Evolutionary conservation across 1,140 invertebrate genomes (phyloP), one percentile per base, ranked within the genome.

Genomic region (Bombus impatiens): DNA sequence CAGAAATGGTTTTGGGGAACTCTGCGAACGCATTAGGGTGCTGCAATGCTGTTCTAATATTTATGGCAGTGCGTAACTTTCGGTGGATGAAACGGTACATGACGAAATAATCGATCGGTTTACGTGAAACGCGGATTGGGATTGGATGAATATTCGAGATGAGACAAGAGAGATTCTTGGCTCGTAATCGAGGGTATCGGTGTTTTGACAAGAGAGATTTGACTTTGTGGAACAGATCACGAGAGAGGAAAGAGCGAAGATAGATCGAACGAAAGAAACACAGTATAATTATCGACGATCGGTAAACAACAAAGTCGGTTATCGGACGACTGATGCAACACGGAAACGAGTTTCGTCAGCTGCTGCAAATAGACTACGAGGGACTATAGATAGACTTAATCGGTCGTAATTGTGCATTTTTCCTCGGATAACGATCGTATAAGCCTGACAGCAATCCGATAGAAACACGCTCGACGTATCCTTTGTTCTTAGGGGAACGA

Each of bases 261-360:
- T 70, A 35, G 83, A 75, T 75, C 44, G 35, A 25, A 59, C 42
- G 57, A 84, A 40, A 70, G 77, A 53, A 65, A 59, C 44, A 15
- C 37, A 35, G 78, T 40, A 82, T 87, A 82, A 91, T 82, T 89
- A 86, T 84, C 82, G 76, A 82, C 82, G 81, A 91, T 87, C 90
- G 84, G 87, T 90, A 90, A 88, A 91, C 82, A 87, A 89, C 82
- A 78, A 88, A 86, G 70, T 47, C 62, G 70, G 75, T 91, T 92
- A 93, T 92, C 91, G 84, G 87, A 75, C 65, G 90, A 86, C 93
- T 94, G 94, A 94, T 93, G 94, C 94, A 95, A 95, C 89, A 86
- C 92, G 92, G 93, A 94, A 93, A 87, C 88, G 85, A 81, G 91
- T 95, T 95, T 94, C 94, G 92, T 95, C 94, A 94, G 92, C 92